Evolutionary conservation across 2,888 invertebrate species (phyloP), one percentile per base, ranked within the genome.

Genomic region (Itoplectis maculator): DNA sequence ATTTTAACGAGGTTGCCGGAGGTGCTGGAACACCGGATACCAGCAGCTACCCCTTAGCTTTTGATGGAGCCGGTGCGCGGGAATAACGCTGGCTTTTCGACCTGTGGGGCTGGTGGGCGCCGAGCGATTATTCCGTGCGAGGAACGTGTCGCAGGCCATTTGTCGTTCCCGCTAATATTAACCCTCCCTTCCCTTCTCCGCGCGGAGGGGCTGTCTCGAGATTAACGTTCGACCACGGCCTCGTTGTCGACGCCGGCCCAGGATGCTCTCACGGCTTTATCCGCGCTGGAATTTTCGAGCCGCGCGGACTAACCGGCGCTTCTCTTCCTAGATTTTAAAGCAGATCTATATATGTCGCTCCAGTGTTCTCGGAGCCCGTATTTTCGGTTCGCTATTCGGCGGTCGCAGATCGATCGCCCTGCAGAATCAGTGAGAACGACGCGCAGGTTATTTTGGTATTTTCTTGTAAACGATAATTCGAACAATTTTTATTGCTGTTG

Each of bases 91-190:
- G 49, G 54, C 78, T 78, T 63, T 65, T 70, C 42, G 63, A 69
- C 77, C 63, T 65, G 61, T 9, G 66, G 47, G 72, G 65, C n/a
- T 72, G 56, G 59, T 47, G 47, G 70, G 42, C 54, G 65, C 42
- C 69, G 74, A 54, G 69, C 82, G 85, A 87, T 86, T 87, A 86
- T 86, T 79, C 86, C 63, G 76, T 70, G 79, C 75, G 75, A 66
- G 69, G 82, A 74, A 75, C 79, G 74, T 70, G 79, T 79, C 65
- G 73, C 70, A 72, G 77, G 83, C 81, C 83, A 81, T 87, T 86
- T 86, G 86, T 87, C 86, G 83, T 77, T 59, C 68, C 9, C 40
- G 74, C 66, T 56, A 68, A 73, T 79, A 82, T 76, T 81, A 84
- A 79, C 81, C 54, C 73, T 63, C 56, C 59, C 80, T 15, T 37